These are phyloP conservation scores for Galbula dea DNA, from an alignment of 2,113 vertebrate species.

Conservation along the genomic window DNA sequence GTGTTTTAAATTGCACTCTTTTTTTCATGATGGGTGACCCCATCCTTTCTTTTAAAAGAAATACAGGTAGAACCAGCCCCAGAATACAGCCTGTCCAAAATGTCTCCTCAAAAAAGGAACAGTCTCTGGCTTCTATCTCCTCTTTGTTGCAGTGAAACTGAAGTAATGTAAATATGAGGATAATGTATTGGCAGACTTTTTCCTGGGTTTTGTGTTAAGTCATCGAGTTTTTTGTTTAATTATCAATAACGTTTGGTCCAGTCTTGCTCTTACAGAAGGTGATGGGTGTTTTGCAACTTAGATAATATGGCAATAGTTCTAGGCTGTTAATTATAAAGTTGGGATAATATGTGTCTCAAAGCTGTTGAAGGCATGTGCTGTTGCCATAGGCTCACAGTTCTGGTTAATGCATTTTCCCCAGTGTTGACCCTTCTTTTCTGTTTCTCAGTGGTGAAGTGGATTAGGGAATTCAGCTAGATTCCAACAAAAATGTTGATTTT, in stretches of 20 bases:
- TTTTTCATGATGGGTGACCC: neutral
- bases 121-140: neutral
- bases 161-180: neutral
- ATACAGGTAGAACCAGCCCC: neutral
- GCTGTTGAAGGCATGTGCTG: neutral
- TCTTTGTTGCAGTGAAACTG: neutral
- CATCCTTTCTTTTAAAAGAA: slow-evolving; percentile 22
- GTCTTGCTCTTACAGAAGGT: neutral
- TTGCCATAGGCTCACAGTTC: neutral
- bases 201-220: neutral
- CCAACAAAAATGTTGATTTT: neutral
- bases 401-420: neutral
- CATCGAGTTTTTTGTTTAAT: neutral
- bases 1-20: neutral
- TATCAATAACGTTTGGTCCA: neutral
- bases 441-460: neutral
- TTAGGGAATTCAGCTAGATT: neutral
- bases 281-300: neutral
- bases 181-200: neutral
- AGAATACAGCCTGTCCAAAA: neutral
- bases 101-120: neutral
- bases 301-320: neutral
- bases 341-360: neutral
- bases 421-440: neutral
- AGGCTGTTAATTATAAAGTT: neutral